phyloP scores from a whole-genome alignment of 2,113 vertebrate species.

The Hippocampus barbouri region DNA sequence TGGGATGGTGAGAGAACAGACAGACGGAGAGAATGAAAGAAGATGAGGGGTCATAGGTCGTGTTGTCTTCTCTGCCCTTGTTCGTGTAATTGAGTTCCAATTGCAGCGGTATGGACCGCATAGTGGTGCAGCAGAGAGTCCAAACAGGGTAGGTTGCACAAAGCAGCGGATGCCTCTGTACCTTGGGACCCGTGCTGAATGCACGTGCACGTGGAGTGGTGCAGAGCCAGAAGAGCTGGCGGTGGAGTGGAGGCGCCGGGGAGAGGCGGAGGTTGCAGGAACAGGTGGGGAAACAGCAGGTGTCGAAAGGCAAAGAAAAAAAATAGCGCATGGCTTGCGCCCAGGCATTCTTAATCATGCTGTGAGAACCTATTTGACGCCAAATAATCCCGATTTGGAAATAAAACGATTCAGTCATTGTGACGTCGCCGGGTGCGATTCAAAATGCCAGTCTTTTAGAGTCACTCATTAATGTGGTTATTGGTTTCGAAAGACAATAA shows the following conservation, averaged over 20 bases:
- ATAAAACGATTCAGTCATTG: background rate
- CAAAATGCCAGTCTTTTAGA: background rate
- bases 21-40: constrained; percentile 37
- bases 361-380: constrained; percentile 24
- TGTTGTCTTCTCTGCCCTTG: constrained; percentile 40
- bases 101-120: constrained; percentile 32
- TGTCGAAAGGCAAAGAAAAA: constrained; percentile 25
- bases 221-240: constrained; percentile 38
- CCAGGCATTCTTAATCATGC: constrained; percentile 28
- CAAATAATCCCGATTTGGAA: background rate
- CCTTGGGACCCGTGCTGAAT: constrained; percentile 52
- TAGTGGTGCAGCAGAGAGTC: constrained; percentile 34
- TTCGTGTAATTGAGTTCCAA: constrained; percentile 27
- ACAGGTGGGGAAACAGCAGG: constrained; percentile 67
- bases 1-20: constrained; percentile 22
- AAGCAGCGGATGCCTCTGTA: constrained; percentile 25
- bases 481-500: background rate
- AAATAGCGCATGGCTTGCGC: constrained; percentile 16
- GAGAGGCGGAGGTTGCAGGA: constrained; percentile 28
- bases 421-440: background rate
- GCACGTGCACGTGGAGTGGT: constrained; percentile 44
- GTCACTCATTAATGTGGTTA: background rate
- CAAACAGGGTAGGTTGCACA: constrained; percentile 16
- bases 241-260: background rate
- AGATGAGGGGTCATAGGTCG: background rate